phyloP scores from a whole-genome alignment of 2,797 vertebrate genomes.

The Hephaestus fuliginosus region DNA sequence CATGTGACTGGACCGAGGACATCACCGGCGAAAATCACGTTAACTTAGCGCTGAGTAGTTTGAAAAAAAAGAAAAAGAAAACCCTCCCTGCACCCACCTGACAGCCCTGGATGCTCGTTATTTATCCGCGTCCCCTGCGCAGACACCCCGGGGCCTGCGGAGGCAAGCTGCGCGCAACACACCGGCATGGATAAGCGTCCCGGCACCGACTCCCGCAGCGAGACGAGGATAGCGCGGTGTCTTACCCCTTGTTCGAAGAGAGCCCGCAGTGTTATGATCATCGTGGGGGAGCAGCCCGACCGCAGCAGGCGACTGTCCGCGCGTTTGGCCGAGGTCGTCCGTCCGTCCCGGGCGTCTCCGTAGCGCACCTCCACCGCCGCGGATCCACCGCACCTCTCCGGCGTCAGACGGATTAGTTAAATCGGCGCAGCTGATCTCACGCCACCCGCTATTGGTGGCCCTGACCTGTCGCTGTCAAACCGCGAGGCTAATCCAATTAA shows the following conservation, averaged over 20 bases:
- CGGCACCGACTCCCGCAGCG: constrained; percentile 72
- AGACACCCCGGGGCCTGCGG: constrained; percentile 75
- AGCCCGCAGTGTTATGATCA: constrained; percentile 83
- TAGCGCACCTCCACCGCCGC: constrained; percentile 62
- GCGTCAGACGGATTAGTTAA: constrained; percentile 82
- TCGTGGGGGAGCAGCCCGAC: constrained; percentile 67
- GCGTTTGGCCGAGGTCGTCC: constrained; percentile 59
- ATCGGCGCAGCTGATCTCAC: constrained; percentile 77
- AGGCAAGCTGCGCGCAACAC: constrained; percentile 65
- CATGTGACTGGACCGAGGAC: constrained; percentile 72
- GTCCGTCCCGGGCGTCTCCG: constrained; percentile 69
- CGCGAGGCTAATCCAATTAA: constrained; percentile 85
- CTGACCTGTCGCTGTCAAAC: constrained; percentile 82
- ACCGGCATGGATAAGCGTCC: constrained; percentile 72
- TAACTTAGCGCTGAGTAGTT: constrained; percentile 67
- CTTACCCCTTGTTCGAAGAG: constrained; percentile 83
- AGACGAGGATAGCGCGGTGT: constrained; percentile 54
- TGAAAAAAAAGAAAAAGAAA: background rate
- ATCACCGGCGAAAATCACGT: constrained; percentile 55
- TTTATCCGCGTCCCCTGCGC: constrained; percentile 72
- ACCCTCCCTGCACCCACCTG: constrained; percentile 62
- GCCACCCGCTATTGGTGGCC: constrained; percentile 75
- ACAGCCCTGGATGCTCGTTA: constrained; percentile 62
- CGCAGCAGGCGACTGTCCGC: constrained; percentile 54
- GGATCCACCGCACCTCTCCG: constrained; percentile 73